A percentile compares a stretch with the other conserved stretches of the same genome.
These are phyloP conservation scores for Lacerta agilis DNA, from an alignment of 2,797 vertebrate genomes.

Conservation along the genomic window DNA sequence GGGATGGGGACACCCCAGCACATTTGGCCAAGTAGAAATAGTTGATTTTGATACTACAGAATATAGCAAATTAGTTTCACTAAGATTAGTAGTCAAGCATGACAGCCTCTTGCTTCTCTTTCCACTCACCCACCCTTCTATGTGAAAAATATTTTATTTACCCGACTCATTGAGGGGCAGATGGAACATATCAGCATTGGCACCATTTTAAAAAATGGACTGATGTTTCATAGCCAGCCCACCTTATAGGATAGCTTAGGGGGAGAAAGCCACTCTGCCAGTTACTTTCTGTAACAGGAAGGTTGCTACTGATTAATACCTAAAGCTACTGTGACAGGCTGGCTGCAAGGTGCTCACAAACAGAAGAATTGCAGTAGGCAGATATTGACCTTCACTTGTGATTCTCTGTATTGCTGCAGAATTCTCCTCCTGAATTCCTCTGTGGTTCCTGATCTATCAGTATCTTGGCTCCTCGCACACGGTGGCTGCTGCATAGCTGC, in stretches of 20 bases:
- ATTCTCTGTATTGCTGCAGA: background rate
- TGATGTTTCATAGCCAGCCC: background rate
- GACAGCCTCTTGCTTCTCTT: background rate
- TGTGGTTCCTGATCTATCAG: conserved; percentile 6
- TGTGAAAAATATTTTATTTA: background rate
- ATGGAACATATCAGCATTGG: background rate
- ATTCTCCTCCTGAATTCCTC: background rate
- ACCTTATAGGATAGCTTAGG: background rate
- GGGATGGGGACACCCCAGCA: background rate
- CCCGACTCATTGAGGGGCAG: background rate
- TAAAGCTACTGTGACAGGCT: background rate
- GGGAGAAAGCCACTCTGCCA: background rate
- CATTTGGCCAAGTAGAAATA: background rate
- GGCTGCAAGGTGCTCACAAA: background rate
- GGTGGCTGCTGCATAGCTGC: background rate
- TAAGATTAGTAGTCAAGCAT: no score
- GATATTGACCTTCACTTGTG: background rate
- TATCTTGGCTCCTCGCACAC: background rate
- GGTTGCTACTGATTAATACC: background rate
- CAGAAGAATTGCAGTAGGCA: background rate
- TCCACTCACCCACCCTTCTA: background rate
- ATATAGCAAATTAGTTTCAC: background rate
- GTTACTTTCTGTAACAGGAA: background rate
- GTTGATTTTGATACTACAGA: background rate
- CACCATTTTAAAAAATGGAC: background rate